These are phyloP conservation scores for Drosophila engyochracea DNA, from an alignment of 2,888 invertebrate species.

Conservation along the genomic window DNA sequence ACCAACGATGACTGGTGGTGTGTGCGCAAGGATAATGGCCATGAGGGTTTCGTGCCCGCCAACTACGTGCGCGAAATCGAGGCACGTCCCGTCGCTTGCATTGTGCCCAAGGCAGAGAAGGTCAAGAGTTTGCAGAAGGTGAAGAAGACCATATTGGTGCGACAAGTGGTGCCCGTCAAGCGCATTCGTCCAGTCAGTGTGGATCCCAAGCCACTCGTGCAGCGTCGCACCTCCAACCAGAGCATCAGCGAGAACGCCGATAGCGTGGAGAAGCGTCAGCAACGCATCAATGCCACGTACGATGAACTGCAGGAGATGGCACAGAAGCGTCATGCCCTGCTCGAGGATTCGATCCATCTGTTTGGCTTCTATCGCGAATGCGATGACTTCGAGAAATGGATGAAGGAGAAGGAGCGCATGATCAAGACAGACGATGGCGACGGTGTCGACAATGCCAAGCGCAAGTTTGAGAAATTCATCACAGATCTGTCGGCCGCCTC, in stretches of 20 bases:
- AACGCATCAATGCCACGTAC: slow-evolving; percentile 92
- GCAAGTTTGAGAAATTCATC: slow-evolving; percentile 98
- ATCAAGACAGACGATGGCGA: slow-evolving; percentile 93
- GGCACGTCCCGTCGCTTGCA: slow-evolving; percentile 93
- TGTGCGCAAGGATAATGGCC: slow-evolving; percentile 95
- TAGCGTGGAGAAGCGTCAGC: slow-evolving; percentile 92
- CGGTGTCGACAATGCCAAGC: slow-evolving; percentile 95
- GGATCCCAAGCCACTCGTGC: slow-evolving; percentile 83
- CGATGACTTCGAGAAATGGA: slow-evolving; percentile 99
- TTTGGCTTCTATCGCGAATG: slow-evolving; percentile 98
- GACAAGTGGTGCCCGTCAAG: slow-evolving; percentile 93
- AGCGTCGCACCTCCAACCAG: slow-evolving; percentile 84
- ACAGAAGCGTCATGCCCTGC: slow-evolving; percentile 91
- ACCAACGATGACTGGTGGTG: slow-evolving; percentile 99
- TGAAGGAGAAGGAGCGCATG: slow-evolving; percentile 96
- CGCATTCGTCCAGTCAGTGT: slow-evolving; percentile 86
- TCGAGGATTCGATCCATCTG: slow-evolving; percentile 96
- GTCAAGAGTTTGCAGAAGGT: slow-evolving; percentile 93
- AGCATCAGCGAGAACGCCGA: slow-evolving; percentile 88
- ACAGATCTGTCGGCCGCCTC: slow-evolving; percentile 98
- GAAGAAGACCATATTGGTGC: slow-evolving; percentile 95
- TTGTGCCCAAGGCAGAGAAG: slow-evolving; percentile 93
- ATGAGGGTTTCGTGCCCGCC: slow-evolving; percentile 98
- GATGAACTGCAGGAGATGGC: slow-evolving; percentile 93
- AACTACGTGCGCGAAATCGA: slow-evolving; percentile 98